A percentile compares a stretch with the other conserved stretches of the same genome.
Conservation (phyloP, 2,888 invertebrate genomes). For the Drosophila monieri region DNA sequence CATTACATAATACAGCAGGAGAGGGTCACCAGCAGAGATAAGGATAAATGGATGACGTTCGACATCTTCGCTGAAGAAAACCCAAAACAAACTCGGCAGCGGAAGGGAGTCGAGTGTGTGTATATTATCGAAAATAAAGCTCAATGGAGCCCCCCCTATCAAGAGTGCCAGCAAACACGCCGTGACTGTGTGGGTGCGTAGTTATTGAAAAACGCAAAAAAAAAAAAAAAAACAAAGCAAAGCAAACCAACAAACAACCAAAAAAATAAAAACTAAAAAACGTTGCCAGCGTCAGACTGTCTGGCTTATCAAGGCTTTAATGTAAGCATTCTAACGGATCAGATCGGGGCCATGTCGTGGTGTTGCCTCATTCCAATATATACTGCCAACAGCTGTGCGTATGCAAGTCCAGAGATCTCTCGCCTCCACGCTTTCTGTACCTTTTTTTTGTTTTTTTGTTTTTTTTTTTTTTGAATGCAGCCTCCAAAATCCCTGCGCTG, state of each 20-base stretch:
- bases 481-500: slow-evolving; percentile 41
- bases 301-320: slow-evolving; percentile 66
- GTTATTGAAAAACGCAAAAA: slow-evolving; percentile 36
- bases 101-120: slow-evolving; percentile 4
- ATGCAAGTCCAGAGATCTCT: slow-evolving; percentile 9
- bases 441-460: slow-evolving; percentile 12
- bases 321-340: not conserved
- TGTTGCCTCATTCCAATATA: not conserved
- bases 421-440: slow-evolving; percentile 48
- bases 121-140: slow-evolving; percentile 16
- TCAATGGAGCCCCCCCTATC: slow-evolving; percentile 7
- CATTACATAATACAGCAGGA: slow-evolving; percentile 20
- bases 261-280: slow-evolving; percentile 15
- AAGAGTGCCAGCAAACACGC: slow-evolving; percentile 33
- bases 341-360: not conserved
- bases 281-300: slow-evolving; percentile 52
- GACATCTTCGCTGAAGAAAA: not conserved
- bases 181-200: slow-evolving; percentile 43
- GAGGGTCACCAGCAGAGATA: not conserved
- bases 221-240: too few species aligned
- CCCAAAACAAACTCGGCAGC: slow-evolving; percentile 19
- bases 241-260: slow-evolving; percentile 4
- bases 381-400: slow-evolving; percentile 17
- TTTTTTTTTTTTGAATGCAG: slow-evolving; percentile 34
- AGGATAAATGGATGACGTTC: not conserved